These are phyloP conservation scores for Pogonophryne albipinna DNA, from an alignment of 2,797 vertebrate species.

Conservation along the genomic window DNA sequence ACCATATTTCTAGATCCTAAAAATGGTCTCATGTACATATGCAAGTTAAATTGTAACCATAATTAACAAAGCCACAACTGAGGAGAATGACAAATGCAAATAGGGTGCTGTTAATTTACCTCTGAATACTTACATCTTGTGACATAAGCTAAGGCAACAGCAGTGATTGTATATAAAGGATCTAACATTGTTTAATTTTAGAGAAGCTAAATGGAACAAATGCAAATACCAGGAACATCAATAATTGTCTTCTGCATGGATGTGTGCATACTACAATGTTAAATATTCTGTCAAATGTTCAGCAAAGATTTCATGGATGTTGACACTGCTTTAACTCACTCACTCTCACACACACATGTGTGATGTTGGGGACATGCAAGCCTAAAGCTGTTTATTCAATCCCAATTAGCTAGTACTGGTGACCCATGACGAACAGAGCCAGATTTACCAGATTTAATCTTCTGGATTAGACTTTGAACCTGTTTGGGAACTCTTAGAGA, in stretches of 20 bases:
- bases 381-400: conserved; percentile 74
- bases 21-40: not conserved
- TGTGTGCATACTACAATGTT: not conserved
- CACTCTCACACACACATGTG: conserved; percentile 2
- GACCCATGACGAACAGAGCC: conserved; percentile 51
- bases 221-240: not conserved
- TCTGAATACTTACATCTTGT: not conserved
- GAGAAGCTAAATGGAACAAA: not conserved
- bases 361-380: conserved; percentile 54
- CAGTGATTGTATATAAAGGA: too few species aligned
- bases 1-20: not conserved
- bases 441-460: conserved; percentile 69
- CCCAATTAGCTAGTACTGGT: conserved; percentile 67
- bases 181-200: not conserved
- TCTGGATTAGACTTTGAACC: conserved; percentile 72
- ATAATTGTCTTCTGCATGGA: not conserved
- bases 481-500: conserved; percentile 53
- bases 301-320: conserved; percentile 31
- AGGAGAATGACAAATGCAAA: not conserved
- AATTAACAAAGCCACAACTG: not conserved
- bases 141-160: not conserved
- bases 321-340: conserved; percentile 29
- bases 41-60: not conserved
- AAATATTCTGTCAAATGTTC: conserved; percentile 3
- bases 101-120: not conserved